Evolutionary conservation across 2,797 vertebrate species (phyloP).

Genomic region (Caiman crocodilus): DNA sequence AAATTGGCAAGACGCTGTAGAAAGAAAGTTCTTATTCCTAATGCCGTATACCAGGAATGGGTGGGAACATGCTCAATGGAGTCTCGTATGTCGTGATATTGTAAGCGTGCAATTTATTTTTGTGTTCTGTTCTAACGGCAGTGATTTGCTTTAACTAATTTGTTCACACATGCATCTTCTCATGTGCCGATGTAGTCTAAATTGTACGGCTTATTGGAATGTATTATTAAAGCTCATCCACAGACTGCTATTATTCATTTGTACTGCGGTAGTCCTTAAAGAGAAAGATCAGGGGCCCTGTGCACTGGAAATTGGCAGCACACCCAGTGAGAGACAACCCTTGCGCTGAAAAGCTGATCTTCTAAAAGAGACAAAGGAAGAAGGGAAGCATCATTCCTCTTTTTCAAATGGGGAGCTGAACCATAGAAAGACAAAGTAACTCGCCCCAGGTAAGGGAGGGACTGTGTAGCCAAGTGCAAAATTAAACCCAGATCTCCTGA

Average conservation of each 20-base stretch:
- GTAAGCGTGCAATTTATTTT: neutral
- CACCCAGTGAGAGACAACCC: neutral
- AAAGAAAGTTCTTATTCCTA: neutral
- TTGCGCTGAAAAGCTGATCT: neutral
- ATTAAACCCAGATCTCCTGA: neutral
- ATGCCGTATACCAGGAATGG: neutral
- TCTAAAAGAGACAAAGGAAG: neutral
- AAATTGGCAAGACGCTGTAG: rapidly evolving
- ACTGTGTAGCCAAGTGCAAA: neutral
- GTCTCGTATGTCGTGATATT: neutral
- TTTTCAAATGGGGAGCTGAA: neutral
- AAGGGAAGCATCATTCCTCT: neutral
- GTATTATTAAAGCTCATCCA: neutral
- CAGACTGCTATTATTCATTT: neutral
- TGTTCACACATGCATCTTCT: neutral
- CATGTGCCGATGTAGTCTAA: too few relatives aligned
- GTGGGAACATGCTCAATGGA: rapidly evolving
- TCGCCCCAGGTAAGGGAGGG: neutral
- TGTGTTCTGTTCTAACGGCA: neutral
- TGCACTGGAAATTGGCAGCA: neutral
- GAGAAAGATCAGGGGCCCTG: neutral
- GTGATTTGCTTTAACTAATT: neutral
- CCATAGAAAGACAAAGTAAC: neutral
- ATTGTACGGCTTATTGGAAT: too few relatives aligned
- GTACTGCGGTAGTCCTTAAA: neutral